Conservation (phyloP, 2,113 vertebrate species). For the Leptocoma aspasia region DNA sequence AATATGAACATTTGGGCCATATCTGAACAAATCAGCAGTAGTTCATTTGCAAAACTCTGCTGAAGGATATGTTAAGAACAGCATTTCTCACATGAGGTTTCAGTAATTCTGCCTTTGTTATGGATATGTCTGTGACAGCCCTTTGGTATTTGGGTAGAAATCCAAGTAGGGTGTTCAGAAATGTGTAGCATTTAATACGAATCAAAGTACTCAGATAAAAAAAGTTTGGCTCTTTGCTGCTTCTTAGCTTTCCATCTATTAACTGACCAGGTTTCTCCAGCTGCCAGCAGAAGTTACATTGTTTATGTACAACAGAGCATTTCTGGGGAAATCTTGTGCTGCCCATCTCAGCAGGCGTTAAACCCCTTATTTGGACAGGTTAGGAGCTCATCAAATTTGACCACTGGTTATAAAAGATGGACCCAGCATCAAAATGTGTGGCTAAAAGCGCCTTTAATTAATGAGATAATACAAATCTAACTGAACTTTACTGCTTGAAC, state of each 20-base stretch:
- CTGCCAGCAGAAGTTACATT: neutral
- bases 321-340: neutral
- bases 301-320: neutral
- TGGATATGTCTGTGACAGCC: neutral
- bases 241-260: constrained; percentile 40
- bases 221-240: neutral
- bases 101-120: constrained; percentile 40
- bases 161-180: constrained; percentile 11
- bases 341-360: neutral
- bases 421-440: neutral
- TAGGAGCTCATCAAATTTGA: neutral
- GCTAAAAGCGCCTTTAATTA: neutral
- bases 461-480: neutral
- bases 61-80: neutral
- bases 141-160: constrained; percentile 37
- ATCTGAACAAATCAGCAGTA: neutral
- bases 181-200: constrained; percentile 28
- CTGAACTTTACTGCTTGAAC: neutral
- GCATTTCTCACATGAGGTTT: constrained; percentile 28
- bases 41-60: neutral
- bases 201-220: constrained; percentile 16
- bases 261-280: constrained; percentile 41
- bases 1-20: neutral
- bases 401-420: neutral
- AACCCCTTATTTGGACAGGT: neutral